Evolutionary conservation across 1,140 invertebrate genomes (phyloP), one percentile per base, ranked within the genome.

Genomic region (Steinernema khuongi): DNA sequence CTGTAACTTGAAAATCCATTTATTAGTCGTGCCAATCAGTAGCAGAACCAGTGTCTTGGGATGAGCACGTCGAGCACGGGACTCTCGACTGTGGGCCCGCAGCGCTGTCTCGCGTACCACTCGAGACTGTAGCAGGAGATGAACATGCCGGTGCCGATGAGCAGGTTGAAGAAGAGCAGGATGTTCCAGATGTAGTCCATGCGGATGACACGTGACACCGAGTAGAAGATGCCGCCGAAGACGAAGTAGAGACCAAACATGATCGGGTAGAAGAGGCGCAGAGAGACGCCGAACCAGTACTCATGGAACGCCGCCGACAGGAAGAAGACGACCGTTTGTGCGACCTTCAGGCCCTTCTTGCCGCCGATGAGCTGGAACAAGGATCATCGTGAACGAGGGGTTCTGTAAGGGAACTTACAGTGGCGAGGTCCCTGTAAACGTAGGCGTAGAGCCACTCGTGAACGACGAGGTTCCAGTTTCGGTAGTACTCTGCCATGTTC

Each of bases 391-490:
- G n/a, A n/a, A n/a, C n/a, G n/a, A n/a, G n/a, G n/a, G n/a, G n/a
- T n/a, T n/a, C n/a, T n/a, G n/a, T n/a, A n/a, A n/a, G n/a, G n/a
- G 28, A 31, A 0, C 89, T 79, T 32, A 90, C 86, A 71, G 89
- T 89, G 60, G 90, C 90, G n/a, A 92, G 83, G 80, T 96, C 94
- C 80, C 90, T 91, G 85, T 95, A 97, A 22, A 98, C 89, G 85
- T 96, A 96, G 0, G 90, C 90, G 79, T 94, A 93, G 0, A 97
- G 87, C 94, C 94, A 98, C 76, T 95, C 93, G 83, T 96, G 91
- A 0, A 97, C 94, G 0, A 96, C 90, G 17, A 92, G 89, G 85
- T 97, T 97, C 94, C 95, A 97, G 4, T 91, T 92, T 19, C 93
- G 89, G 84, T 94, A 97, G 83, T 91, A 98, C 1, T 87, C 88